Base-by-base conservation (phyloP, 2,888 invertebrate species). In the Bombyx huttoni region DNA sequence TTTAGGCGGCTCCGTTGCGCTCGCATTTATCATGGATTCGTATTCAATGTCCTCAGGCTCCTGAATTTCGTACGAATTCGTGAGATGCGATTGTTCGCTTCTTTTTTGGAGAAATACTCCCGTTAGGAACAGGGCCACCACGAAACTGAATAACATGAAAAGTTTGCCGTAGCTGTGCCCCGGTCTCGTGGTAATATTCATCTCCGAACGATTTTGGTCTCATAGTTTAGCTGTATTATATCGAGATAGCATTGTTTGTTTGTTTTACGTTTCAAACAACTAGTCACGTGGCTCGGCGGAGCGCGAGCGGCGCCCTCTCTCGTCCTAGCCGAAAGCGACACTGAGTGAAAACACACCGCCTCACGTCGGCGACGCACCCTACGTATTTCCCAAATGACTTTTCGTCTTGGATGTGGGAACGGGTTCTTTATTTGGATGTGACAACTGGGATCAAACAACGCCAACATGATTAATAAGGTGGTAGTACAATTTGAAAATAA, bases 371-470 rank as follows among this genome's bases (percentile, higher is more conserved):
- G 85, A 75, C 84, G 81, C 86, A 75, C 87, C 84, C 84, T 73
- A 78, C 84, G 78, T 83, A 81, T 85, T 85, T 84, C 80, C 83
- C 80, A 78, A 73, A 75, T 81, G 83, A 82, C 79, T 86, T 86
- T 85, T 80, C 83, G 73, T 70, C 75, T 64, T 63, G 71, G 81
- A 85, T 81, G 78, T 75, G 60, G 59, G 78, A 85, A 83, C 61
- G 62, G 59, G 58, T 58, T 58, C 62, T 67, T 63, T 58, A 58
- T 69, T 69, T 78, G 77, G 84, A 84, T 75, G 62, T 64, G 82
- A 62, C 65, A 58, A 54, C n/a, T n/a, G n/a, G n/a, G n/a, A n/a
- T 13, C 40, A 40, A 40, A 40, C 40, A 40, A 40, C 40, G 40
- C 40, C 8, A 47, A 46, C 47, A 40, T 49, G 40, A 45, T 54